Evolutionary conservation across 2,888 invertebrate species (phyloP), one percentile per base, ranked within the genome.

Genomic region (Sialis fuliginosa): DNA sequence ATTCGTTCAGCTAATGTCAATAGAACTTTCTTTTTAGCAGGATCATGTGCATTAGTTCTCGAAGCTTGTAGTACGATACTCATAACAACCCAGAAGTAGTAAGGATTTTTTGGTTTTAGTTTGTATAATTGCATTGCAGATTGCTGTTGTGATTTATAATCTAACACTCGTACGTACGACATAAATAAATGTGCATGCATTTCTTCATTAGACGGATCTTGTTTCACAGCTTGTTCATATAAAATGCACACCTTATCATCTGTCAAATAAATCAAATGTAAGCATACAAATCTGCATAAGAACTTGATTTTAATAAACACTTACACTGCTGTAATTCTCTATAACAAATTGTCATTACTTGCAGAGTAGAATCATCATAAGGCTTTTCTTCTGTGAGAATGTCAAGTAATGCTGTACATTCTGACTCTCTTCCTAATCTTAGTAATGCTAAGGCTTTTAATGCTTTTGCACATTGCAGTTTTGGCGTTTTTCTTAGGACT

Each of bases 71-170:
- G 77, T 22, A 96, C 82, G 54, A 92, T 79, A 62, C 95, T 95
- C 88, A 96, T 95, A 7, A 97, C 85, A 13, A 90, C 88, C 98
- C 97, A 98, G 63, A 92, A 95, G 62, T 93, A 95, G 62, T 97
- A 97, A 0, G 93, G 93, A 63, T 90, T 91, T 63, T 95, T 95
- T 3, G 89, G 85, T 57, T 83, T 83, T 48, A 88, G 70, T 69
- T 92, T 95, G 67, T 90, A 96, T 34, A 98, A 69, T 8, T 80
- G 76, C 73, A 95, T 76, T 0, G 96, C 97, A 1, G 85, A 79
- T 52, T 84, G 77, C 59, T 95, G 91, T 63, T 96, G 96, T 6
- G 86, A 77, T 59, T 87, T 85, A 60, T 84, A 91, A 66, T 96
- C 87, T 1, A 82, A 82, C 2, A 92, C 71, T 33, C 96, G 74